phyloP scores from a whole-genome alignment of 2,797 vertebrate genomes.

The Phalanger gymnotis region DNA sequence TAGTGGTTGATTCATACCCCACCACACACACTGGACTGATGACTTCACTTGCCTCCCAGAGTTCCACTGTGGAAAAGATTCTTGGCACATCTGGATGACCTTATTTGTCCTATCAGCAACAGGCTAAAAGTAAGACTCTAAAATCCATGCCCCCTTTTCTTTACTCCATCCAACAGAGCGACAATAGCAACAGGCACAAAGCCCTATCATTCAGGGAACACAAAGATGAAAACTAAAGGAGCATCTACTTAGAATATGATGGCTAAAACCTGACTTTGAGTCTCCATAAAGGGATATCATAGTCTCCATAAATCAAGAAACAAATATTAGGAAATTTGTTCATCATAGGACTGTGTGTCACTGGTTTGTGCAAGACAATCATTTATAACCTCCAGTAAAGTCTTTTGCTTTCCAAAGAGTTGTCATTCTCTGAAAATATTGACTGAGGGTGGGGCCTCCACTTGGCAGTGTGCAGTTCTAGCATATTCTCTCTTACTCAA shows the following conservation, averaged over 20 bases:
- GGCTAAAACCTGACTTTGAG: neutral
- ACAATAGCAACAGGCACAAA: neutral
- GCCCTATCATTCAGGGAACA: neutral
- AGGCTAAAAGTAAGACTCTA: neutral
- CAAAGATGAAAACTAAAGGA: neutral
- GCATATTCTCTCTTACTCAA: neutral
- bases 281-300: neutral
- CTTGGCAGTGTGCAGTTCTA: neutral
- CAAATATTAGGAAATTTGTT: neutral
- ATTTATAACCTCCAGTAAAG: constrained; percentile 33
- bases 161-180: neutral
- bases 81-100: neutral
- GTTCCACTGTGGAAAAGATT: neutral
- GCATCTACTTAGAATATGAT: neutral
- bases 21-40: neutral
- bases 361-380: neutral
- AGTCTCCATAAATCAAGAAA: neutral
- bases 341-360: neutral
- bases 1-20: neutral
- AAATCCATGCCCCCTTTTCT: neutral
- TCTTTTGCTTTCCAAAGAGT: neutral
- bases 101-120: neutral
- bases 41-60: neutral
- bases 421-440: constrained; percentile 13
- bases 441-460: neutral